Base-by-base conservation (phyloP, 1,140 invertebrate genomes). In the Antheraea pernyi region DNA sequence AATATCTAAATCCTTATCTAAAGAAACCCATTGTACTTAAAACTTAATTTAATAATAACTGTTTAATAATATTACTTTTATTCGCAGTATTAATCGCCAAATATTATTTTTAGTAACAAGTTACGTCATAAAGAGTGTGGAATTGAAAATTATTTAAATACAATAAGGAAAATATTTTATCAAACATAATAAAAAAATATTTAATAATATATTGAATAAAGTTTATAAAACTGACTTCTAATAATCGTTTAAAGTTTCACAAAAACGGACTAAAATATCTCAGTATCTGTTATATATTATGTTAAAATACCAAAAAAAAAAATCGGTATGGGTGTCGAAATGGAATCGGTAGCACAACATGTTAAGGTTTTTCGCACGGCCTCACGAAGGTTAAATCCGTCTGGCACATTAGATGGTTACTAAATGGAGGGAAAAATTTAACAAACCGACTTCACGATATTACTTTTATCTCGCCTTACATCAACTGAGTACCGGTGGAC, bases 401-500 rank as follows among this genome's bases (percentile, higher is more conserved):
- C 76, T 67, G 69, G 67, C 59, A 76, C 68, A 75, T 77, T 74
- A 72, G 69, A 53, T 69, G 69, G 75, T 76, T 80, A 77, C 76
- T 70, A 81, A 75, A 80, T 80, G 78, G 78, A 76, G 68, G 67
- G 70, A 73, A 70, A 75, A 79, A 82, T 72, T 77, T 73, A 73
- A 53, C 68, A 72, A 70, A 68, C 72, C 66, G 65, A 73, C 68
- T 76, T 73, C 79, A 68, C 68, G 63, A 80, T 76, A 81, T 73
- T 70, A 71, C 70, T 68, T 72, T 83, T 81, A 83, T 83, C 81
- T 74, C 70, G 66, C 72, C 74, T 79, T 77, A 71, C 68, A 83
- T 83, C 80, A 72, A 64, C 65, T 53, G 6, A 53, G 46, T n/a
- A 13, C 46, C 16, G 39, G 64, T 71, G 72, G 67, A 19, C 19